Percentiles rank a stretch among this genome's conserved stretches.
Evolutionary conservation across 1,140 invertebrate genomes (phyloP).

Genomic region (Pissodes strobi): DNA sequence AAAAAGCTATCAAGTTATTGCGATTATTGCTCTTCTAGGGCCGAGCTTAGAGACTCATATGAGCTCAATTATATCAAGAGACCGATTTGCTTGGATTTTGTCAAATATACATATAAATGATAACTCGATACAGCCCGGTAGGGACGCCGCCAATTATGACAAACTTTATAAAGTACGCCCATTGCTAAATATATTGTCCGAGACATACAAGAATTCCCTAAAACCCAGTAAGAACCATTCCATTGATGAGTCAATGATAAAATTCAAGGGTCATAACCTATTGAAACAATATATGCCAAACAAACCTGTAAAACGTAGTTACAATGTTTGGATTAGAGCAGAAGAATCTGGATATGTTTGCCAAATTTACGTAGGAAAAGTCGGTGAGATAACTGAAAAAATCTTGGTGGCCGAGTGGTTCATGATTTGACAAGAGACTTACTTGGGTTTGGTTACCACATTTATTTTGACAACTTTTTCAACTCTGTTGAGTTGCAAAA

Average conservation of each 20-base stretch:
- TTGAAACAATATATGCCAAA: no score
- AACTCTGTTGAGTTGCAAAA: conserved; percentile 43
- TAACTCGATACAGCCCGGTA: conserved; percentile 20
- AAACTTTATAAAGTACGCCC: conserved; percentile 55
- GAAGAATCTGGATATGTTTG: conserved; percentile 52
- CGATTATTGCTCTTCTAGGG: background rate
- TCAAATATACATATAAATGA: conserved; percentile 13
- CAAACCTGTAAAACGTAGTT: conserved; percentile 58
- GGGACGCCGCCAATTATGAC: conserved; percentile 46
- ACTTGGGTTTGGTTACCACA: conserved; percentile 42
- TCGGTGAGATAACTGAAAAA: conserved; percentile 48
- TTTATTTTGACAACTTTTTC: no score
- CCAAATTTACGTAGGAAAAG: conserved; percentile 56
- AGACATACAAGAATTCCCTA: conserved; percentile 37
- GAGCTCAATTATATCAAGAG: background rate
- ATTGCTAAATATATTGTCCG: conserved; percentile 43
- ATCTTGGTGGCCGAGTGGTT: conserved; percentile 45
- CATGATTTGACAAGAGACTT: conserved; percentile 41
- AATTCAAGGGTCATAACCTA: conserved; percentile 52
- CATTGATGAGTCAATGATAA: conserved; percentile 54
- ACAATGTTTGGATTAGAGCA: conserved; percentile 52
- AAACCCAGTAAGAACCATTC: conserved; percentile 6
- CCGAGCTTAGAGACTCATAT: conserved; percentile 2
- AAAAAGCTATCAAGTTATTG: conserved; percentile 12
- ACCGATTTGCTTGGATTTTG: conserved; percentile 10